phyloP scores from a whole-genome alignment of 2,888 invertebrate genomes.

The Campopleginae sp. region DNA sequence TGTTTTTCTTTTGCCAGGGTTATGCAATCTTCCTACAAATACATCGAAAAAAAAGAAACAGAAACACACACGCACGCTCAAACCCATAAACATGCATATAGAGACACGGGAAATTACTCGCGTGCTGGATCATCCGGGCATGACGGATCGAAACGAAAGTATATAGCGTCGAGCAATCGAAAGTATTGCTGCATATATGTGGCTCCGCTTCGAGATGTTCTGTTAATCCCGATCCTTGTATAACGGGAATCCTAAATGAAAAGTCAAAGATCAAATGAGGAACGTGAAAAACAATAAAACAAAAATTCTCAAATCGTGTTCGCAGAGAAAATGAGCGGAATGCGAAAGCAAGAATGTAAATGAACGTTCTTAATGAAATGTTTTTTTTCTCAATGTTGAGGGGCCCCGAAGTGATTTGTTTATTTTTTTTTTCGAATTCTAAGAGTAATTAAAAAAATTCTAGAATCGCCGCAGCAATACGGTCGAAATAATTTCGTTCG shows the following conservation, averaged over 20 bases:
- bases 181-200: slow-evolving; percentile 39
- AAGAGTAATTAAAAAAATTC: not conserved
- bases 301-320: not conserved
- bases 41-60: not conserved
- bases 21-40: slow-evolving; percentile 41
- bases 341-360: not conserved
- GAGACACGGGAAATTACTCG: slow-evolving; percentile 26
- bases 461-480: not conserved
- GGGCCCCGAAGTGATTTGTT: not conserved
- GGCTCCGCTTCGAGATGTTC: slow-evolving; percentile 39
- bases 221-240: slow-evolving; percentile 33
- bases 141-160: slow-evolving; percentile 63
- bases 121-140: slow-evolving; percentile 57
- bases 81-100: not conserved
- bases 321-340: not conserved
- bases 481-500: not conserved
- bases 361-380: not conserved
- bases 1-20: slow-evolving; percentile 36
- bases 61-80: not conserved
- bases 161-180: slow-evolving; percentile 52
- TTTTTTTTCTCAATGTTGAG: not conserved
- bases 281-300: not conserved
- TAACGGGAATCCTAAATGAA: slow-evolving; percentile 22
- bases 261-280: not conserved
- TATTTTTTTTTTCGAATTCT: not conserved